Evolutionary conservation across 1,140 invertebrate genomes (phyloP).

Genomic region (Drosophila biarmipes): DNA sequence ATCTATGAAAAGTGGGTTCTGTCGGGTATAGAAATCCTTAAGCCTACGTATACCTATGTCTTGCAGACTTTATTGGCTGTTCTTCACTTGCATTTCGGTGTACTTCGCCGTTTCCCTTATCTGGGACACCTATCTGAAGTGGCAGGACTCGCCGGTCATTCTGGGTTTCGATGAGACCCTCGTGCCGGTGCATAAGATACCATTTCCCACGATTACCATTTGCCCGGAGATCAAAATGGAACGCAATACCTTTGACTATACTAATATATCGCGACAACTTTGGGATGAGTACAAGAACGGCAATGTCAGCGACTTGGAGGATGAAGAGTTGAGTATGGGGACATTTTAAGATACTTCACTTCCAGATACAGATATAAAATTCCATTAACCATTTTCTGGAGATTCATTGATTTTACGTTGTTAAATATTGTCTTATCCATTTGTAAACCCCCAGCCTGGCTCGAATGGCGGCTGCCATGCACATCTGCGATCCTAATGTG

Average conservation of each 20-base stretch:
- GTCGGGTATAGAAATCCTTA: fast-evolving
- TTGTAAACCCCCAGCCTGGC: slow-evolving; percentile 34
- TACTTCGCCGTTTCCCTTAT: slow-evolving; percentile 85
- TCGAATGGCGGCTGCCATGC: slow-evolving; percentile 68
- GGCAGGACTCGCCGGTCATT: slow-evolving; percentile 87
- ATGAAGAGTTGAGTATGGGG: slow-evolving; percentile 70
- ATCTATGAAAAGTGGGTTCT: slow-evolving; percentile 79
- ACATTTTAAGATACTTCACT: no score
- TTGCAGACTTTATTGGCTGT: slow-evolving; percentile 75
- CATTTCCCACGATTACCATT: slow-evolving; percentile 87
- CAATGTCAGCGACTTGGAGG: slow-evolving; percentile 42
- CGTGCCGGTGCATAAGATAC: slow-evolving; percentile 87
- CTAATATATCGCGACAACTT: slow-evolving; percentile 80
- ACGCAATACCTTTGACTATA: slow-evolving; percentile 86
- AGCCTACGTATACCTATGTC: background rate
- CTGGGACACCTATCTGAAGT: slow-evolving; percentile 86
- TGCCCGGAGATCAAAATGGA: slow-evolving; percentile 88
- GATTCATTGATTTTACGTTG: no score
- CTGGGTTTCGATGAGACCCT: slow-evolving; percentile 87
- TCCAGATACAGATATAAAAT: no score
- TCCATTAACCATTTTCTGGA: no score
- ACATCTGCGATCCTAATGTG: slow-evolving; percentile 76
- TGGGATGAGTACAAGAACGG: slow-evolving; percentile 54
- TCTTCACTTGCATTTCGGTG: slow-evolving; percentile 74
- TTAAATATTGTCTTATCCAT: background rate